phyloP scores from a whole-genome alignment of 2,888 invertebrate genomes.

The Conops quadrifasciatus region DNA sequence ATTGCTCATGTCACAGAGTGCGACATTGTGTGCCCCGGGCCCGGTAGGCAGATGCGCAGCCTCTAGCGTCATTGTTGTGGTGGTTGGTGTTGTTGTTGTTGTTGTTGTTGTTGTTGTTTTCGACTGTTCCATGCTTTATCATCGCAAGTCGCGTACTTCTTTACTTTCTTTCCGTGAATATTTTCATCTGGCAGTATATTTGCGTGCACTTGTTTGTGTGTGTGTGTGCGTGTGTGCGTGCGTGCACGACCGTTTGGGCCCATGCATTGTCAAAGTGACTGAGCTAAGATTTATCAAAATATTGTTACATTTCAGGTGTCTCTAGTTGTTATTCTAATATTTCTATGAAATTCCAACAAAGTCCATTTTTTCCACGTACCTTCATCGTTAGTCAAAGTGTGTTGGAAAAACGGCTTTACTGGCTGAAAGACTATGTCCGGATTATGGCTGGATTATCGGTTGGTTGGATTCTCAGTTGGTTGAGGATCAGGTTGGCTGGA shows the following conservation, averaged over 20 bases:
- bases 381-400: neutral
- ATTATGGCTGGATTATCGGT: too few species aligned
- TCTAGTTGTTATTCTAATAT: slow-evolving; percentile 30
- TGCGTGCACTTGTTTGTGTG: too few species aligned
- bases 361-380: neutral
- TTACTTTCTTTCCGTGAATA: slow-evolving; percentile 4
- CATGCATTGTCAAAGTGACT: slow-evolving; percentile 5
- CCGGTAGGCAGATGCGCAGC: neutral
- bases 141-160: neutral
- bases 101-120: slow-evolving; percentile 17
- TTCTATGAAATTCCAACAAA: slow-evolving; percentile 18
- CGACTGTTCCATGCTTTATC: slow-evolving; percentile 7
- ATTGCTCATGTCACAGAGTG: slow-evolving; percentile 41
- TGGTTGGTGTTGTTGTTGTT: neutral
- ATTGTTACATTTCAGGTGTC: slow-evolving; percentile 50
- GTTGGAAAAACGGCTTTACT: neutral
- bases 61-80: neutral
- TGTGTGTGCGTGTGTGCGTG: too few species aligned
- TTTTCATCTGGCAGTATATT: neutral
- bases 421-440: too few species aligned
- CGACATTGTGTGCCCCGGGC: slow-evolving; percentile 26
- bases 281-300: slow-evolving; percentile 52
- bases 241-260: neutral
- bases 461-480: too few species aligned
- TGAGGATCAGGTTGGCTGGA: too few species aligned